phyloP scores from a whole-genome alignment of 1,140 invertebrate genomes.

The Geopemphigus sp. region DNA sequence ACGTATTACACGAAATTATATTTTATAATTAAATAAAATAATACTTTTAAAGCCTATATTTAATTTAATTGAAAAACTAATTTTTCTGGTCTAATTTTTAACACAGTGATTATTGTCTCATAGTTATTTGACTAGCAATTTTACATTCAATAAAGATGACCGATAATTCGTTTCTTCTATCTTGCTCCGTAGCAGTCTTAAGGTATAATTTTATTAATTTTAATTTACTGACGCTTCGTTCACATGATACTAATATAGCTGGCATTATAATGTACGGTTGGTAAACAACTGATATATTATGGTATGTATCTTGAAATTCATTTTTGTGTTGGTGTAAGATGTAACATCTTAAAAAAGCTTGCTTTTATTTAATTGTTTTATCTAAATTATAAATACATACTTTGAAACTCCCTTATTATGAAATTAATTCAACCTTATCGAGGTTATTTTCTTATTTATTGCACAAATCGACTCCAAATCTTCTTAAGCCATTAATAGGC shows the following conservation, averaged over 20 bases:
- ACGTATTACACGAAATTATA: too few species aligned
- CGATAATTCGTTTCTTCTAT: neutral
- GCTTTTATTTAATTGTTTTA: neutral
- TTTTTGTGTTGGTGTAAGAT: neutral
- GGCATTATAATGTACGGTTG: neutral
- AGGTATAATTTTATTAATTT: neutral
- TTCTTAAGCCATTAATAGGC: slow-evolving; percentile 5
- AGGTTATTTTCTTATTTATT: slow-evolving; percentile 5
- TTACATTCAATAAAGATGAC: neutral
- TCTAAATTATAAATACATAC: neutral
- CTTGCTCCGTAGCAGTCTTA: neutral
- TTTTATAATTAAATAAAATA: too few species aligned
- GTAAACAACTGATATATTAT: neutral
- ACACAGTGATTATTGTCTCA: neutral
- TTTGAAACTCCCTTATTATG: slow-evolving; percentile 10
- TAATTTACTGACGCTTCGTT: neutral
- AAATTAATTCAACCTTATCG: slow-evolving; percentile 10
- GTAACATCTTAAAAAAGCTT: neutral
- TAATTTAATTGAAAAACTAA: neutral
- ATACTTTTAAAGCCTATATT: too few species aligned
- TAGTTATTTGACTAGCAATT: neutral
- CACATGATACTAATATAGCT: neutral
- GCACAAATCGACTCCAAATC: neutral
- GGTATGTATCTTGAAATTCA: neutral
- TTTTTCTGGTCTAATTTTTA: neutral